Percentiles rank a stretch among this genome's conserved stretches.
These are phyloP conservation scores for Heliornis fulica DNA, from an alignment of 2,113 vertebrate species.

Conservation along the genomic window DNA sequence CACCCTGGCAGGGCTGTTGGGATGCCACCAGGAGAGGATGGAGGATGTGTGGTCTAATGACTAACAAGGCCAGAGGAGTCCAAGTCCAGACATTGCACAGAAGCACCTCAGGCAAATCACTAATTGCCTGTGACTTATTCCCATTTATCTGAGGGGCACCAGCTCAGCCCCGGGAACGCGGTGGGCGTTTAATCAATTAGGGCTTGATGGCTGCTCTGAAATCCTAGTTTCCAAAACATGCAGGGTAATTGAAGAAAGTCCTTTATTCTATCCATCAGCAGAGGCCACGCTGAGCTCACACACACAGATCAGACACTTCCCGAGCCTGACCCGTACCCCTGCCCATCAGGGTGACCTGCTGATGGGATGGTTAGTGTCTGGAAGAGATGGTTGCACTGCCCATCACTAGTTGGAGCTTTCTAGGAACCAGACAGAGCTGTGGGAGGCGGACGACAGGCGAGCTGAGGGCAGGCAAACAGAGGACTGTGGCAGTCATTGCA, in stretches of 20 bases:
- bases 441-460: not conserved
- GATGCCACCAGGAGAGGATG: not conserved
- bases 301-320: not conserved
- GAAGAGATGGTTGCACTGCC: not conserved
- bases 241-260: not conserved
- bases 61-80: not conserved
- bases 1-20: not conserved
- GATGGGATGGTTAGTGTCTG: not conserved
- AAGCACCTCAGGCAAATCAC: not conserved
- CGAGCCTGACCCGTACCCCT: not conserved
- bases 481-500: not conserved
- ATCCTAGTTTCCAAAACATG: not conserved
- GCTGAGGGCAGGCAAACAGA: not conserved
- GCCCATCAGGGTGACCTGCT: not conserved
- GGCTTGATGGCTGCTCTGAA: constrained; percentile 17
- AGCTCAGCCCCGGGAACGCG: not conserved
- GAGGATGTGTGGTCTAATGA: constrained; percentile 31
- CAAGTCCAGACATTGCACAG: not conserved
- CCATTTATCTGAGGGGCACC: not conserved
- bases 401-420: not conserved
- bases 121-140: constrained; percentile 40
- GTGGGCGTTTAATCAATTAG: constrained; percentile 11
- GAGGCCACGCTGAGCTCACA: accelerated
- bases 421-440: not conserved
- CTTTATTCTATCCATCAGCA: not conserved